Evolutionary conservation across 2,797 vertebrate species (phyloP), one percentile per base, ranked within the genome.

Genomic region (Denticeps clupeoides): DNA sequence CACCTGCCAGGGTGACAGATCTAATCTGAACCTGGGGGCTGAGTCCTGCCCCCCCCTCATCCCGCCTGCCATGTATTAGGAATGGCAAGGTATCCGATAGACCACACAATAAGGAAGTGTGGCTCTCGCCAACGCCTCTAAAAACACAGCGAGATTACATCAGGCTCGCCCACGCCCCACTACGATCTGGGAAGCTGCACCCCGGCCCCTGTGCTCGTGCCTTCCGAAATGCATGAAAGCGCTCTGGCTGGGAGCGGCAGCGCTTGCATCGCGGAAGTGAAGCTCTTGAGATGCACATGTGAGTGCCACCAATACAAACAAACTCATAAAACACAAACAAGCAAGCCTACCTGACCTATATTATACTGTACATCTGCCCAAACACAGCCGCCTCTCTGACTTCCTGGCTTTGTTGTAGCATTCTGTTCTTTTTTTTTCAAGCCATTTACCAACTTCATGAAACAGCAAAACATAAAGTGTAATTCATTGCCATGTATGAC

Each of bases 331-430:
- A 68, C 58, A 64, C 51, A 58, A 55, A 51, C 29, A 32, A 65
- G 59, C 64, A 67, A 64, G 63, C 53, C 7, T 41, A 29, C 62
- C 57, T 79, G 73, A 77, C 74, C 79, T 77, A 81, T 51, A 72
- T 78, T 59, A 15, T n/a, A 16, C 32, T 49, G 11, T 40, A 37
- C 51, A 37, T 49, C 72, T 77, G 51, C 78, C 76, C n/a, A n/a
- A n/a, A n/a, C n/a, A 68, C 77, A 73, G 59, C 53, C 47, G 33
- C 48, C 54, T 18, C 44, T 54, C 24, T 12, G 49, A 45, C 56
- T 49, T 51, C 45, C n/a, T n/a, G n/a, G n/a, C n/a, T n/a, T n/a
- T n/a, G n/a, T 54, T 46, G 43, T 15, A n/a, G 5, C 13, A 15
- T 25, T 43, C 8, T 26, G 18, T 13, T 29, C n/a, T n/a, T n/a